phyloP scores from a whole-genome alignment of 2,113 vertebrate genomes.

The Podarcis cretensis region DNA sequence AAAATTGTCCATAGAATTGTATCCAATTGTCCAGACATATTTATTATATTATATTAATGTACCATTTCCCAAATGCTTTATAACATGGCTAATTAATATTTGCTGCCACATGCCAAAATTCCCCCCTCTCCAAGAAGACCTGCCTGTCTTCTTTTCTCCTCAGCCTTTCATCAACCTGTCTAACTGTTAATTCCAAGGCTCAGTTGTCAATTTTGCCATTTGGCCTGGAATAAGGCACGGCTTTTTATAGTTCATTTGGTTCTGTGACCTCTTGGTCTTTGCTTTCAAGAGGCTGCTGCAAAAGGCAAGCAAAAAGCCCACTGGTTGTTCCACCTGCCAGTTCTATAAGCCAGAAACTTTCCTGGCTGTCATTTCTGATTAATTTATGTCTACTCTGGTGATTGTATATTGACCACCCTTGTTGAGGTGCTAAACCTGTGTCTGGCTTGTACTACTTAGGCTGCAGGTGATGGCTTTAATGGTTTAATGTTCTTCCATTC shows the following conservation, averaged over 20 bases:
- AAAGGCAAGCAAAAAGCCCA: background rate
- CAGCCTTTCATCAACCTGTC: background rate
- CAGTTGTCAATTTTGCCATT: background rate
- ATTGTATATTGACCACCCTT: background rate
- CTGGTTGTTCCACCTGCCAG: background rate
- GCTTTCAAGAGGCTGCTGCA: background rate
- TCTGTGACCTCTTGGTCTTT: background rate
- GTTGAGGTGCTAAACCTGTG: background rate
- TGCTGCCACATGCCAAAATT: conserved; percentile 1
- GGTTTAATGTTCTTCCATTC: background rate
- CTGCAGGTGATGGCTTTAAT: background rate
- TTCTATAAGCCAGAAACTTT: background rate
- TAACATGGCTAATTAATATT: background rate
- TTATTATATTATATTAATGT: background rate
- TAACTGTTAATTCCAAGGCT: background rate
- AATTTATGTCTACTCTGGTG: background rate
- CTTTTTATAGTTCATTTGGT: background rate
- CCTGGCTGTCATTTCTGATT: background rate
- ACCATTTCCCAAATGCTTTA: background rate
- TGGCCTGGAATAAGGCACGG: background rate
- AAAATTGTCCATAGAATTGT: background rate
- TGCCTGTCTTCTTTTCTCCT: background rate
- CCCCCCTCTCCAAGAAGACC: background rate
- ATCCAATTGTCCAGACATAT: background rate
- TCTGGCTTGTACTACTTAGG: background rate